Conservation (phyloP, 2,797 vertebrate genomes). For the Rhadinocentrus ornatus region DNA sequence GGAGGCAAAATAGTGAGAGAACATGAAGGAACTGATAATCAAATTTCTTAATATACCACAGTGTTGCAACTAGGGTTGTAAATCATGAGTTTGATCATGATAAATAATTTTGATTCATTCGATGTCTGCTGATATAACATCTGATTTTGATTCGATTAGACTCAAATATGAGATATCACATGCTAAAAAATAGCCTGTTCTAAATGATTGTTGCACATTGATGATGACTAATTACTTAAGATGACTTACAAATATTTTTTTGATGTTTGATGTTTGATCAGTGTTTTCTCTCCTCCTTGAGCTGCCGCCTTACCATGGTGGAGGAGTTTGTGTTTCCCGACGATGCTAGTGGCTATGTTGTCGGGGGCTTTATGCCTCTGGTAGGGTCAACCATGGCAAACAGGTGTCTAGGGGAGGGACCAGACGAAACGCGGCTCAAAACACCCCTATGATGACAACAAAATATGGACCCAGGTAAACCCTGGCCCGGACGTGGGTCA, state of each 20-base stretch:
- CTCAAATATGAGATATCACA: neutral
- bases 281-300: too few relatives aligned
- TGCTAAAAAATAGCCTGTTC: neutral
- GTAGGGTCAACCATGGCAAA: too few relatives aligned
- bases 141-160: neutral
- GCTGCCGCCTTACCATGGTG: too few relatives aligned
- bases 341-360: too few relatives aligned
- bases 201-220: too few relatives aligned
- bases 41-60: neutral
- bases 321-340: too few relatives aligned
- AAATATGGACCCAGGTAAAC: too few relatives aligned
- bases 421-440: too few relatives aligned
- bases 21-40: slow-evolving; percentile 13
- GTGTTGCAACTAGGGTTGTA: neutral
- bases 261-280: neutral
- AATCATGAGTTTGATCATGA: neutral
- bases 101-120: neutral
- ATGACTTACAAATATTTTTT: neutral
- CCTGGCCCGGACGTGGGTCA: too few relatives aligned
- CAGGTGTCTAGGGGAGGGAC: too few relatives aligned
- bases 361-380: too few relatives aligned
- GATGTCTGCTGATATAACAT: neutral
- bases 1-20: slow-evolving; percentile 24
- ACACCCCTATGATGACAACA: too few relatives aligned
- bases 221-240: neutral